Evolutionary conservation across 2,888 invertebrate genomes (phyloP).

Genomic region (Zhuqinia jingwanae): DNA sequence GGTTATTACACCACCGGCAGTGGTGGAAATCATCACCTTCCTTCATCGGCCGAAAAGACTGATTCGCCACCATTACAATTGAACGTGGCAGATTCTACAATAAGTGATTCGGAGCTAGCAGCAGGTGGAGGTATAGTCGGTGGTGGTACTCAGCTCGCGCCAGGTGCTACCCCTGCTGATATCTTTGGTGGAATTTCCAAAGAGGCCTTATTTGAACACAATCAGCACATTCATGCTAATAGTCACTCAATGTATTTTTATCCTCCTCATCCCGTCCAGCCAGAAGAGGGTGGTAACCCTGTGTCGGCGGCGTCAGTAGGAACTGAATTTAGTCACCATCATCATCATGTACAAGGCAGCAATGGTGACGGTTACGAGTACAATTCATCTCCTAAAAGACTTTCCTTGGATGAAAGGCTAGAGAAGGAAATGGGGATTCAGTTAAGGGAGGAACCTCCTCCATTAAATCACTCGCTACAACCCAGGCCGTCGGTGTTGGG

Average conservation of each 20-base stretch:
- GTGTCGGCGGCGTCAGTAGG: not conserved
- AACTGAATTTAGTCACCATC: slow-evolving; percentile 32
- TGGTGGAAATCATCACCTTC: slow-evolving; percentile 10
- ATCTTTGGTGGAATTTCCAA: slow-evolving; percentile 70
- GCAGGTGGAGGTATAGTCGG: slow-evolving; percentile 50
- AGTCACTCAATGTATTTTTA: slow-evolving; percentile 70
- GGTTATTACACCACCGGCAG: slow-evolving; percentile 31
- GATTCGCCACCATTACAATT: slow-evolving; percentile 81
- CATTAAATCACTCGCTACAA: slow-evolving; percentile 22
- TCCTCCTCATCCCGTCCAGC: slow-evolving; percentile 57
- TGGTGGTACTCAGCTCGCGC: slow-evolving; percentile 4
- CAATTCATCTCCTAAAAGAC: slow-evolving; percentile 83
- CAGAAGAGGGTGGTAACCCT: slow-evolving; percentile 2
- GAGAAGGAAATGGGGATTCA: slow-evolving; percentile 83
- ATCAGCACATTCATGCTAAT: slow-evolving; percentile 67
- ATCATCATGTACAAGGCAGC: slow-evolving; percentile 12
- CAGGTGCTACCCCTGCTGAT: slow-evolving; percentile 53
- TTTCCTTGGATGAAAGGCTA: slow-evolving; percentile 85
- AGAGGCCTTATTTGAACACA: slow-evolving; percentile 65
- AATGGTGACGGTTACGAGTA: slow-evolving; percentile 31
- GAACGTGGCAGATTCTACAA: slow-evolving; percentile 83
- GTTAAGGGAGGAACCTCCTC: slow-evolving; percentile 63
- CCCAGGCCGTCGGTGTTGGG: slow-evolving; percentile 5
- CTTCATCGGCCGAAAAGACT: slow-evolving; percentile 56
- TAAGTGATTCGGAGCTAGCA: slow-evolving; percentile 82